phyloP scores from a whole-genome alignment of 2,113 vertebrate species.

The Channa maculata region DNA sequence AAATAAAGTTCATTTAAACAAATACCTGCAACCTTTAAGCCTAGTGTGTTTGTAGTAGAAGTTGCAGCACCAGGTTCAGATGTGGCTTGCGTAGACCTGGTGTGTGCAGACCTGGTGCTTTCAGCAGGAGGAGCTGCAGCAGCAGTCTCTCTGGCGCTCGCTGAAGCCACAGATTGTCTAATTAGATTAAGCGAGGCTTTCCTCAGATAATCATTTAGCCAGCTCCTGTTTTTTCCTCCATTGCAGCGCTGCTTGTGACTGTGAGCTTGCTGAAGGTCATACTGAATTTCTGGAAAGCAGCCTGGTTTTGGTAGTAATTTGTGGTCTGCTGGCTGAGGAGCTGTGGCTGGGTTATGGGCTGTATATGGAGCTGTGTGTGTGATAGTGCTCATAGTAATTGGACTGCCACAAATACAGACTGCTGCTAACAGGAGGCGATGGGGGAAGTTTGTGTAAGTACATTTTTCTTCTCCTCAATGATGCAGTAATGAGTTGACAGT shows the following conservation, averaged over 20 bases:
- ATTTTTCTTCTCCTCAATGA: constrained; percentile 31
- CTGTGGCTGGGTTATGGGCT: constrained; percentile 59
- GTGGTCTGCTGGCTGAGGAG: constrained; percentile 21
- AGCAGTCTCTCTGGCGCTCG: constrained; percentile 61
- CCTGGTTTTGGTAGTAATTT: constrained; percentile 54
- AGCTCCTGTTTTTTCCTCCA: constrained; percentile 82
- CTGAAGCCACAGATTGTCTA: constrained; percentile 84
- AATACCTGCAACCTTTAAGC: too few species aligned
- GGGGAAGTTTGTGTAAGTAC: constrained; percentile 78
- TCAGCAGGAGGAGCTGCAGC: constrained; percentile 56
- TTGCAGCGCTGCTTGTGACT: constrained; percentile 75
- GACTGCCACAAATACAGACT: constrained; percentile 64
- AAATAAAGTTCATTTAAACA: too few species aligned
- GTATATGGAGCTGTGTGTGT: constrained; percentile 60
- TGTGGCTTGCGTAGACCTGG: background rate
- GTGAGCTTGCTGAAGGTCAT: constrained; percentile 85
- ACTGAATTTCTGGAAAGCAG: constrained; percentile 49
- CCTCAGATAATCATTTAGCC: constrained; percentile 90
- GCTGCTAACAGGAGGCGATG: constrained; percentile 71
- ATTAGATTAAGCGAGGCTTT: constrained; percentile 93
- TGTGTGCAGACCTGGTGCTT: constrained; percentile 15
- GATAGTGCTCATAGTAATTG: constrained; percentile 58
- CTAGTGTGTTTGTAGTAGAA: too few species aligned
- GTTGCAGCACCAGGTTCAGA: background rate
- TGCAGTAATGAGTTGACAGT: background rate